phyloP scores from a whole-genome alignment of 2,888 invertebrate genomes.

The Ischnus inquisitorius region DNA sequence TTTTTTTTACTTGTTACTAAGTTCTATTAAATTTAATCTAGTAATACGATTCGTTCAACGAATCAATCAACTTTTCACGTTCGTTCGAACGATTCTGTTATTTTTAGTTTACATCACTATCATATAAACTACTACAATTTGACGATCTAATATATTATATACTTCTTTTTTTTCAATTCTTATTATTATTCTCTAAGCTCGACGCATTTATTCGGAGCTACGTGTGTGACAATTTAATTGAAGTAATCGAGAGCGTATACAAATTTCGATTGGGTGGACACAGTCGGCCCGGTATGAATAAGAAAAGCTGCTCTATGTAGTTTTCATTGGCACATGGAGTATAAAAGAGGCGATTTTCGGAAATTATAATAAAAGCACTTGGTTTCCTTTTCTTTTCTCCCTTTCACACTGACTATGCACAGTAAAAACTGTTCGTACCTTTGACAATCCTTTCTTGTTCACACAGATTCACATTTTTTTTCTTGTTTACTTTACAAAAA shows the following conservation, averaged over 20 bases:
- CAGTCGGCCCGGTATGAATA: constrained; percentile 46
- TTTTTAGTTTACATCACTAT: constrained; percentile 26
- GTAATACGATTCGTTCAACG: constrained; percentile 65
- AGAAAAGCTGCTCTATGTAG: constrained; percentile 62
- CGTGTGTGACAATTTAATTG: constrained; percentile 10
- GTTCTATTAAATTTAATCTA: constrained; percentile 51
- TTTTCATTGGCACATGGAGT: constrained; percentile 67
- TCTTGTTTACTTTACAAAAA: too few relatives aligned
- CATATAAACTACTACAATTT: constrained; percentile 41
- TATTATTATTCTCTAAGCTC: constrained; percentile 43
- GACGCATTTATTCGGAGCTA: constrained; percentile 40
- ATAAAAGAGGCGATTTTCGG: constrained; percentile 52
- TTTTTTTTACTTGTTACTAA: constrained; percentile 28
- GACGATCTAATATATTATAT: constrained; percentile 49
- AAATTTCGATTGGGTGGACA: constrained; percentile 55
- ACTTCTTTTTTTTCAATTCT: neutral
- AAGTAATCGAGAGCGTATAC: constrained; percentile 56
- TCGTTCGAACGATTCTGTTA: constrained; percentile 43
- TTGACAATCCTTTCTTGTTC: too few relatives aligned
- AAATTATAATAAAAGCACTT: constrained; percentile 53
- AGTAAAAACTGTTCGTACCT: too few relatives aligned
- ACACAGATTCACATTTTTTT: too few relatives aligned
- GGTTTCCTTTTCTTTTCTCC: neutral
- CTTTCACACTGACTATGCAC: neutral
- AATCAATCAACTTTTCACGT: constrained; percentile 52